Conservation (phyloP, 1,140 invertebrate species). For the Mactra quadrangularis region DNA sequence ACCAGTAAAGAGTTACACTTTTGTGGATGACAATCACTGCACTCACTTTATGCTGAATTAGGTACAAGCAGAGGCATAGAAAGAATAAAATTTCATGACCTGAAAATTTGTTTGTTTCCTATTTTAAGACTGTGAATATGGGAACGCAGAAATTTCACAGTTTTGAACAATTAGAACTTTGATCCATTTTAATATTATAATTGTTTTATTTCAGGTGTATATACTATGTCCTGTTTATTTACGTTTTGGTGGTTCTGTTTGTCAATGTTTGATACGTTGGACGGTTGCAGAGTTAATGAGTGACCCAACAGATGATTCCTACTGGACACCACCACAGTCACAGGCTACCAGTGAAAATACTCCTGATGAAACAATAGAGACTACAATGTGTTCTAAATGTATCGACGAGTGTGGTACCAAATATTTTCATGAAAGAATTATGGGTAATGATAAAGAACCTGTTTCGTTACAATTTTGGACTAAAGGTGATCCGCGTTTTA, state of each 20-base stretch:
- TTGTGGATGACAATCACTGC: no score
- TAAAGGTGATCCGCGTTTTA: constrained; percentile 71
- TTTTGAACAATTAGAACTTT: no score
- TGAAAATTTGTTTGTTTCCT: no score
- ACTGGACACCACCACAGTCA: constrained; percentile 68
- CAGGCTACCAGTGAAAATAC: constrained; percentile 6
- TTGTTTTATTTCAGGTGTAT: constrained; percentile 76
- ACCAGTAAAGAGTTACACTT: no score
- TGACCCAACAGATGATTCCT: constrained; percentile 70
- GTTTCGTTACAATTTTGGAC: constrained; percentile 68
- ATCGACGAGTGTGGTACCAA: constrained; percentile 69
- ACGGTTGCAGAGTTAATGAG: constrained; percentile 65
- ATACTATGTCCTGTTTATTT: constrained; percentile 75
- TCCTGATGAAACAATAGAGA: constrained; percentile 39
- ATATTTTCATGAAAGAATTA: constrained; percentile 69
- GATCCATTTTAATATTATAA: no score
- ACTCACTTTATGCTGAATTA: no score
- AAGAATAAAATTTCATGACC: no score
- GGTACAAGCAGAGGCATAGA: no score
- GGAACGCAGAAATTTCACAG: no score
- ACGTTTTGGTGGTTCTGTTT: constrained; percentile 75
- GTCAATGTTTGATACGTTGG: constrained; percentile 72
- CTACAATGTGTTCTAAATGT: constrained; percentile 68
- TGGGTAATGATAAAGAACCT: constrained; percentile 62
- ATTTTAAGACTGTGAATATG: no score